These are phyloP conservation scores for Tethya wilhelma DNA, from an alignment of 37 sponge, comb jelly and placozoan species.

Conservation along the genomic window DNA sequence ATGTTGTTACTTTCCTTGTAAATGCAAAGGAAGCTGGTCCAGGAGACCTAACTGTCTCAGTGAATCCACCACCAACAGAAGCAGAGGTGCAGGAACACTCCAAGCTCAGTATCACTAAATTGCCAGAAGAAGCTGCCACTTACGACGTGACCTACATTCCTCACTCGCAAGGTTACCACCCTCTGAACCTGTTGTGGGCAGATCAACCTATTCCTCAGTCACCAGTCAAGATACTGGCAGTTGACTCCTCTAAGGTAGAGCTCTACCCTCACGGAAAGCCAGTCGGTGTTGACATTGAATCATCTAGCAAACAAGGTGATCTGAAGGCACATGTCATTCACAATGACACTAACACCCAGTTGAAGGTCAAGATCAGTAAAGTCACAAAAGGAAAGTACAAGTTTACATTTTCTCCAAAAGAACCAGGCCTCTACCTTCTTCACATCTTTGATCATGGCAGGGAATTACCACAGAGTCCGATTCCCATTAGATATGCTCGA, in stretches of 20 bases:
- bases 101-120: not conserved
- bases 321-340: slow-evolving; percentile 35
- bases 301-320: slow-evolving; percentile 41
- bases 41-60: slow-evolving; percentile 33
- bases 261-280: slow-evolving; percentile 29
- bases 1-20: slow-evolving; percentile 19
- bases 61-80: slow-evolving; percentile 27
- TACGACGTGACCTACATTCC: slow-evolving; percentile 26
- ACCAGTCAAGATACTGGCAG: slow-evolving; percentile 28
- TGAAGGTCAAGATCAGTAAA: slow-evolving; percentile 63
- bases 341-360: slow-evolving; percentile 28
- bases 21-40: slow-evolving; percentile 31
- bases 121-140: not conserved
- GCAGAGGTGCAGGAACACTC: not conserved
- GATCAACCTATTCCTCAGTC: not conserved
- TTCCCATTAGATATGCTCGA: slow-evolving; percentile 47
- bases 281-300: slow-evolving; percentile 24
- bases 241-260: slow-evolving; percentile 7
- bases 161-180: slow-evolving; percentile 25
- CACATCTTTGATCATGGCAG: slow-evolving; percentile 46
- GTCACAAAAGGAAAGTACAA: slow-evolving; percentile 30
- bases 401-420: slow-evolving; percentile 39
- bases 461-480: slow-evolving; percentile 70
- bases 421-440: slow-evolving; percentile 56
- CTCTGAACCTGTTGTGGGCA: slow-evolving; percentile 37